These are phyloP conservation scores for Dermatemys mawii DNA, from an alignment of 2,113 vertebrate species.

Conservation along the genomic window DNA sequence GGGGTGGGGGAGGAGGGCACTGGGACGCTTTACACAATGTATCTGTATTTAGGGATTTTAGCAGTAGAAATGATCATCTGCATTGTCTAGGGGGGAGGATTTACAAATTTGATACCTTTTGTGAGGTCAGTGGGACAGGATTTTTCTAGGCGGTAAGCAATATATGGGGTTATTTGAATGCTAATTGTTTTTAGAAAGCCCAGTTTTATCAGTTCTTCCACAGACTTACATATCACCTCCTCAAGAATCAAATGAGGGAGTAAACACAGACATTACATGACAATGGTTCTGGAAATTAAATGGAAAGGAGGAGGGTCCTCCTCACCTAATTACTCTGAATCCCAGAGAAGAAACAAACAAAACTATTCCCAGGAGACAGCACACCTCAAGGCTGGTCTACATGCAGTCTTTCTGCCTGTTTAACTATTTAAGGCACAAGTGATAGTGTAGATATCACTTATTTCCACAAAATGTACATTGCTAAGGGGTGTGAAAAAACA, in stretches of 20 bases:
- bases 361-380: neutral
- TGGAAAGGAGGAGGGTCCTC: neutral
- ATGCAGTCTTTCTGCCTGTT: neutral
- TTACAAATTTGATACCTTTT: fast-evolving
- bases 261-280: neutral
- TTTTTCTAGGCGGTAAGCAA: neutral
- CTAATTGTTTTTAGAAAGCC: neutral
- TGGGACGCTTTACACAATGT: neutral
- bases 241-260: fast-evolving
- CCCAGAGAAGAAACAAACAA: neutral
- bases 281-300: fast-evolving
- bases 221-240: neutral
- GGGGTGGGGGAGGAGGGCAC: neutral
- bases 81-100: neutral
- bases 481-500: no score
- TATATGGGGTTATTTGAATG: neutral
- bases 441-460: no score
- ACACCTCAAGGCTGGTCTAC: neutral
- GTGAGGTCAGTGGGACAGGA: neutral
- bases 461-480: no score
- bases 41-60: neutral
- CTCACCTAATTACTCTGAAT: neutral
- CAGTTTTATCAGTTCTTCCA: neutral
- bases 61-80: neutral
- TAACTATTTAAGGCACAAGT: no score